Evolutionary conservation across 2,888 invertebrate species (phyloP), one percentile per base, ranked within the genome.

Genomic region (Tanaodytes sp.): DNA sequence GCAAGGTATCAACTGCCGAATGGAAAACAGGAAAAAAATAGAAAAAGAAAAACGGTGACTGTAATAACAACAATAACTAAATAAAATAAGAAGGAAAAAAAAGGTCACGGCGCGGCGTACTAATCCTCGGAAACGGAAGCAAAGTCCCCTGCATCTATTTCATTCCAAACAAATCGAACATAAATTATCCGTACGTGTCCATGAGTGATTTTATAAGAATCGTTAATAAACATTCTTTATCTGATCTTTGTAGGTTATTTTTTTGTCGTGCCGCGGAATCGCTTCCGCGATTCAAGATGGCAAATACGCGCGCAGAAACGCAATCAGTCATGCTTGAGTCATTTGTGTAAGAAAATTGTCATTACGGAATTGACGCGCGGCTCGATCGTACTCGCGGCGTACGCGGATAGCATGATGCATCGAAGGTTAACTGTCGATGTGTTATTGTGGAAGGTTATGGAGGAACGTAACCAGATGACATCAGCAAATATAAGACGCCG

Each of bases 381-480:
- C 37, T 54, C 40, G 46, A 30, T 46, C 30, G 18, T 49, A 37
- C 58, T 54, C 55, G 48, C 58, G 39, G 12, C 43, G 46, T 45
- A 54, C 58, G 54, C 52, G 57, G 51, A 61, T 62, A 58, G 72
- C 62, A 61, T 73, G 72, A 72, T 72, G 54, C 70, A 72, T 62
- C 67, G 69, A 72, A 72, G 72, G 72, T 64, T 64, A 70, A 64
- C 61, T 54, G 70, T 64, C 46, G 63, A 37, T 55, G 72, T 67
- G 61, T 70, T 69, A 52, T 72, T 72, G 72, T 64, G 72, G 72
- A 72, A 72, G 72, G 72, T 72, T 72, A 72, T 70, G 72, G 72
- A 59, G 64, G 52, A 69, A 48, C 63, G 57, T 72, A 67, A 67
- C 64, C 64, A 64, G 64, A 70, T 70, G 70, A 72, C 72, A 67